phyloP scores from a whole-genome alignment of 2,797 vertebrate species.

The Rhynchonycteris naso region DNA sequence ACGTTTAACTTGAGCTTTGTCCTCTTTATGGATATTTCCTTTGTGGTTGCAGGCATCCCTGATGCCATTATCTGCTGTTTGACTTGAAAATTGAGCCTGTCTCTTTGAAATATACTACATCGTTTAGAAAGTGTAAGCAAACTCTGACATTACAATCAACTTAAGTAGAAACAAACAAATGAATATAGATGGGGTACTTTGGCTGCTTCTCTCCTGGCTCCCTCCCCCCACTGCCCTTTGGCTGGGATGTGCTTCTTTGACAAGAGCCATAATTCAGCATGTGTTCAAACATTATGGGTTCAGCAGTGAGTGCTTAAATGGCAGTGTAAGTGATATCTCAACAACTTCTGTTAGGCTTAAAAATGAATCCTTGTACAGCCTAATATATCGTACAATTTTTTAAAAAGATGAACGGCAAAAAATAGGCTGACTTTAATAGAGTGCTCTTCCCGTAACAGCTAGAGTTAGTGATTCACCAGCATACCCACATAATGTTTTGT shows the following conservation, averaged over 20 bases:
- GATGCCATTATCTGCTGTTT: slow-evolving; percentile 74
- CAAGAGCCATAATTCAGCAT: slow-evolving; percentile 53
- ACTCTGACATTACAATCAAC: slow-evolving; percentile 66
- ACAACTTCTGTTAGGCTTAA: slow-evolving; percentile 68
- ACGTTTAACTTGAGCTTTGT: neutral
- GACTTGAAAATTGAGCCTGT: slow-evolving; percentile 73
- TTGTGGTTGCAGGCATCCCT: slow-evolving; percentile 49
- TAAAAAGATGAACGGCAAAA: slow-evolving; percentile 74
- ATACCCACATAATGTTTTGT: neutral
- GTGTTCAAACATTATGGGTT: slow-evolving; percentile 63
- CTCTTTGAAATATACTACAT: slow-evolving; percentile 70
- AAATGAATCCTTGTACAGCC: slow-evolving; percentile 71
- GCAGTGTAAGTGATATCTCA: slow-evolving; percentile 72
- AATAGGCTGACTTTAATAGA: slow-evolving; percentile 68
- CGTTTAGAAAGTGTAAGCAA: slow-evolving; percentile 74
- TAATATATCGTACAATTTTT: slow-evolving; percentile 69
- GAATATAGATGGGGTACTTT: slow-evolving; percentile 45
- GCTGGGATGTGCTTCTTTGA: neutral
- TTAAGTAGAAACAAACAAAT: slow-evolving; percentile 65
- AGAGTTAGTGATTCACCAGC: slow-evolving; percentile 47
- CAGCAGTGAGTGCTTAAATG: slow-evolving; percentile 46
- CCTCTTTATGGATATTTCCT: slow-evolving; percentile 45
- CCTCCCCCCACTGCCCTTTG: neutral
- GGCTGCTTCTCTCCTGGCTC: neutral
- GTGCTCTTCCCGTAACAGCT: slow-evolving; percentile 52